phyloP scores from a whole-genome alignment of 2,113 vertebrate genomes.

The Neodontobutis hainanensis region DNA sequence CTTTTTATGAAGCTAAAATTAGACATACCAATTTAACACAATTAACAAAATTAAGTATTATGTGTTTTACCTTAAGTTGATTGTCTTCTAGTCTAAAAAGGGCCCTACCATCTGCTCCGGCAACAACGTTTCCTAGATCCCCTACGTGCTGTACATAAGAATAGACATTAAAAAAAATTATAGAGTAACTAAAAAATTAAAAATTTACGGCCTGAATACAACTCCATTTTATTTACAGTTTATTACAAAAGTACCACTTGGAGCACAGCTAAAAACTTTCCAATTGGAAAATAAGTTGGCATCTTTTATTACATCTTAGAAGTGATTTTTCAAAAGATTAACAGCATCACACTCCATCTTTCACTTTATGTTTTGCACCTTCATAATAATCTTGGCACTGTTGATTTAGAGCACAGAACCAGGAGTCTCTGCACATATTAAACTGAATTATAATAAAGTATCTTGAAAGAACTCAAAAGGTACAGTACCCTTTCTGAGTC shows the following conservation, averaged over 20 bases:
- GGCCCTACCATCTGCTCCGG: constrained; percentile 78
- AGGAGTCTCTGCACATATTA: not conserved
- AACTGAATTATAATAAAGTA: not conserved
- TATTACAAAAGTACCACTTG: constrained; percentile 8
- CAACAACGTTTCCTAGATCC: constrained; percentile 88
- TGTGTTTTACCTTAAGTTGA: constrained; percentile 81
- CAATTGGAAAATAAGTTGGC: not conserved
- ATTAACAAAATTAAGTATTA: too few species aligned
- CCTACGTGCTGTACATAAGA: constrained; percentile 81
- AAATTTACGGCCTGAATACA: not conserved
- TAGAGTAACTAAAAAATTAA: not conserved
- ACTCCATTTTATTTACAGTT: not conserved
- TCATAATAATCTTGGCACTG: not conserved
- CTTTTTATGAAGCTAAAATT: too few species aligned
- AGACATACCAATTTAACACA: too few species aligned
- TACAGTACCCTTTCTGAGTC: constrained; percentile 83
- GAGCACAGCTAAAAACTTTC: not conserved
- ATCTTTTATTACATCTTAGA: constrained; percentile 11
- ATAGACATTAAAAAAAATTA: not conserved
- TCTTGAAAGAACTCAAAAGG: not conserved
- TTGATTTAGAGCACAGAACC: not conserved
- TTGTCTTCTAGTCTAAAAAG: constrained; percentile 84
- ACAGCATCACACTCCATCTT: not conserved
- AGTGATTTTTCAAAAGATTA: constrained; percentile 9
- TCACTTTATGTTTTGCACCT: constrained; percentile 7